Percentiles rank a stretch among this genome's conserved stretches.
These are phyloP conservation scores for Heliocidaris tuberculata DNA, from an alignment of 35 echinoderm and acorn worm species.

Conservation along the genomic window DNA sequence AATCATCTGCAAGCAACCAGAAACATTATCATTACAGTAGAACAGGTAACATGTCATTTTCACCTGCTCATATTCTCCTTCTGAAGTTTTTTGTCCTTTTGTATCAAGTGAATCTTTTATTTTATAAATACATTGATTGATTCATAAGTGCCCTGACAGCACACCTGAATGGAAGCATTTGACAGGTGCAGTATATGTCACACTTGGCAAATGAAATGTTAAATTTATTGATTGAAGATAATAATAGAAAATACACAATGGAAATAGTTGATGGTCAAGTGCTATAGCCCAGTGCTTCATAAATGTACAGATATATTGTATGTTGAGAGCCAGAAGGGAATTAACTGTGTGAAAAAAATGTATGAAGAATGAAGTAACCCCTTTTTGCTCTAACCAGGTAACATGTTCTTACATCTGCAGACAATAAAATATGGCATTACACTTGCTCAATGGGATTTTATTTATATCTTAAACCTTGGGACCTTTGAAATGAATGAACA, in stretches of 20 bases:
- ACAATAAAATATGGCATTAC: too few relatives aligned
- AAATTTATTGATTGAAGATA: background rate
- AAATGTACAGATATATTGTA: too few relatives aligned
- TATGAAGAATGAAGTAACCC: too few relatives aligned
- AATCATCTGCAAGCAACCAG: too few relatives aligned
- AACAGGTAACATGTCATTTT: background rate
- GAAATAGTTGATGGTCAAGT: background rate
- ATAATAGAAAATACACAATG: background rate
- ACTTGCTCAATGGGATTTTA: too few relatives aligned
- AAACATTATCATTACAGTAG: too few relatives aligned
- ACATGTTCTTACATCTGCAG: too few relatives aligned
- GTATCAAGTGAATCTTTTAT: background rate
- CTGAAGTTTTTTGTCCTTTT: background rate
- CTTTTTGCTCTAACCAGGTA: too few relatives aligned
- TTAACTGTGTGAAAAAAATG: too few relatives aligned
- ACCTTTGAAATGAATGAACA: too few relatives aligned
- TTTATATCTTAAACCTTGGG: too few relatives aligned
- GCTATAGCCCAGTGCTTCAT: background rate
- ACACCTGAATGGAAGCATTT: background rate
- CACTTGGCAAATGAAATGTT: background rate
- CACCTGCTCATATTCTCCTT: background rate
- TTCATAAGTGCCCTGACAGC: background rate
- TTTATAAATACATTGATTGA: background rate
- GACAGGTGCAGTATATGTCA: background rate
- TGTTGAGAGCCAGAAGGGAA: too few relatives aligned